Evolutionary conservation across 2,113 vertebrate species (phyloP).

Genomic region (Colaptes auratus): DNA sequence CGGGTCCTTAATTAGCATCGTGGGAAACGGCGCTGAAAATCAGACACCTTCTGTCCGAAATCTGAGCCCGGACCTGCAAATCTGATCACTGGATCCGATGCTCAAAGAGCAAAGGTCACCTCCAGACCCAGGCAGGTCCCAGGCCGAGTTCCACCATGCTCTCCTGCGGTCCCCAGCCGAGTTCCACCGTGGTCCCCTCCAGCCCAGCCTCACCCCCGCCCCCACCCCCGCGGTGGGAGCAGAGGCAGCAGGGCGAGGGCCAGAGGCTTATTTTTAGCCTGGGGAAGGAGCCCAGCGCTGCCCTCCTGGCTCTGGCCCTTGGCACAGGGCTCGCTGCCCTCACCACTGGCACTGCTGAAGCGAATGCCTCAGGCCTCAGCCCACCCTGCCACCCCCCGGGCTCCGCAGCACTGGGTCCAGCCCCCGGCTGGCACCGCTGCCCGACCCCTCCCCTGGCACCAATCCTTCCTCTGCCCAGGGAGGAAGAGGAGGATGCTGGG

Average conservation of each 20-base stretch:
- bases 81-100: neutral
- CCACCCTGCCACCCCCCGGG: neutral
- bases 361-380: neutral
- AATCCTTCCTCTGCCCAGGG: neutral
- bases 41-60: constrained; percentile 54
- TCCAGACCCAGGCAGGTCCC: neutral
- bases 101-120: constrained; percentile 35
- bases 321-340: neutral
- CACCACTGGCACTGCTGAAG: neutral
- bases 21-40: neutral
- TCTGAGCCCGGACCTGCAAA: constrained; percentile 23
- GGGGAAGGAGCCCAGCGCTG: neutral
- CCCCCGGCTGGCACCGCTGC: neutral
- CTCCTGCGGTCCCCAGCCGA: neutral
- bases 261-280: neutral
- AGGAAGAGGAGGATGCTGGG: constrained; percentile 21
- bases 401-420: neutral
- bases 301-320: neutral
- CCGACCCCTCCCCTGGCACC: neutral
- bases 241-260: neutral
- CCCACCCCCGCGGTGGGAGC: neutral
- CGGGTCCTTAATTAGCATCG: constrained; percentile 46
- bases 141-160: neutral
- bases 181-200: accelerated
- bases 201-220: neutral